phyloP scores from a whole-genome alignment of 2,113 vertebrate genomes.

The Aldabrachelys gigantea region DNA sequence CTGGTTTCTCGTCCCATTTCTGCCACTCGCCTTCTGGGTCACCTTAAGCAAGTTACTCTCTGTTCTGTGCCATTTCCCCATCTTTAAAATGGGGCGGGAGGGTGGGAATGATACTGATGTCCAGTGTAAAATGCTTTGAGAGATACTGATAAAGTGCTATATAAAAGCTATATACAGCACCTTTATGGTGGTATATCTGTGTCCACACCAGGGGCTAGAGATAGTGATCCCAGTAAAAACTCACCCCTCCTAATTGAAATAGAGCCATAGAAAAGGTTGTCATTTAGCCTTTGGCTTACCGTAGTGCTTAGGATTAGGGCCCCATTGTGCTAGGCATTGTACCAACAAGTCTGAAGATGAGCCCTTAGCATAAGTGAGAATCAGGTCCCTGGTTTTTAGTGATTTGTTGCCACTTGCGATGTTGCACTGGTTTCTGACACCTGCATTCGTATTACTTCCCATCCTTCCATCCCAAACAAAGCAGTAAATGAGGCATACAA shows the following conservation, averaged over 20 bases:
- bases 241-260: too few relatives aligned
- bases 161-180: too few relatives aligned
- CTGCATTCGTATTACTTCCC: neutral
- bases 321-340: neutral
- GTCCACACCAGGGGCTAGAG: too few relatives aligned
- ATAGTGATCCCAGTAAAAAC: too few relatives aligned
- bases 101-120: too few relatives aligned
- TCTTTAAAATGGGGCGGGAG: neutral
- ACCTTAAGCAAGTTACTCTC: neutral
- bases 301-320: neutral
- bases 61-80: neutral
- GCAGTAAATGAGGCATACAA: neutral
- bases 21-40: neutral
- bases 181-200: too few relatives aligned
- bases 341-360: neutral
- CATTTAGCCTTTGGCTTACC: too few relatives aligned
- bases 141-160: too few relatives aligned
- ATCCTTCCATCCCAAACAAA: neutral
- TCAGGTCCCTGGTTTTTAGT: neutral
- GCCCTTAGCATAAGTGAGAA: too few relatives aligned
- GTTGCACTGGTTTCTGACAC: neutral
- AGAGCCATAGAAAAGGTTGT: too few relatives aligned
- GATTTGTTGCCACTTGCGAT: neutral
- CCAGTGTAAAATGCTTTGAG: too few relatives aligned
- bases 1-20: too few relatives aligned